These are phyloP conservation scores for Scylla paramamosain DNA, from an alignment of 1,140 invertebrate species.

Conservation along the genomic window DNA sequence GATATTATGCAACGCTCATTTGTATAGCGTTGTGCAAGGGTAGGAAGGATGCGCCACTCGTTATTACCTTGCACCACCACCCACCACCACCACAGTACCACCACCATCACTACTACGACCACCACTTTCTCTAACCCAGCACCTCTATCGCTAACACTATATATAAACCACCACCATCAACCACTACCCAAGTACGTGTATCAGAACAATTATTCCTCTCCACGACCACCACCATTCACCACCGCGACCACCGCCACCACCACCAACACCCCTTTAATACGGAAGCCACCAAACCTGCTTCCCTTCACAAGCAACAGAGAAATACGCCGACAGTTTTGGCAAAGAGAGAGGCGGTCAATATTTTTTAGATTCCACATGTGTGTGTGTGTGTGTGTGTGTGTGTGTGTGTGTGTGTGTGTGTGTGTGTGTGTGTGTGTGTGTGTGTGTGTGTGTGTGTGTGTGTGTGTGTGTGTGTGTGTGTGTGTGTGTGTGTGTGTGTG, in stretches of 20 bases:
- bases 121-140: background rate
- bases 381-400: slow-evolving; percentile 38
- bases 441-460: slow-evolving; percentile 40
- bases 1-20: background rate
- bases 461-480: slow-evolving; percentile 43
- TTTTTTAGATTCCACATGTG: background rate
- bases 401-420: slow-evolving; percentile 45
- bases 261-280: background rate
- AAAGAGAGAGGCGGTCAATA: background rate
- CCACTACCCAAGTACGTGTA: background rate
- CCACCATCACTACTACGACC: background rate
- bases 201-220: no score
- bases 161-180: background rate
- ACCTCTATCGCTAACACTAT: background rate
- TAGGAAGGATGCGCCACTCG: background rate
- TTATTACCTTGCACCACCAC: background rate
- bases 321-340: slow-evolving; percentile 11
- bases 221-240: background rate
- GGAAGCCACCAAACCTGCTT: background rate
- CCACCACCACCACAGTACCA: no score
- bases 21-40: background rate
- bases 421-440: slow-evolving; percentile 46
- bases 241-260: background rate
- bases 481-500: slow-evolving; percentile 43
- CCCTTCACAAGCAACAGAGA: background rate